Evolutionary conservation across 2,888 invertebrate genomes (phyloP).

Genomic region (Hanleya hanleyi): DNA sequence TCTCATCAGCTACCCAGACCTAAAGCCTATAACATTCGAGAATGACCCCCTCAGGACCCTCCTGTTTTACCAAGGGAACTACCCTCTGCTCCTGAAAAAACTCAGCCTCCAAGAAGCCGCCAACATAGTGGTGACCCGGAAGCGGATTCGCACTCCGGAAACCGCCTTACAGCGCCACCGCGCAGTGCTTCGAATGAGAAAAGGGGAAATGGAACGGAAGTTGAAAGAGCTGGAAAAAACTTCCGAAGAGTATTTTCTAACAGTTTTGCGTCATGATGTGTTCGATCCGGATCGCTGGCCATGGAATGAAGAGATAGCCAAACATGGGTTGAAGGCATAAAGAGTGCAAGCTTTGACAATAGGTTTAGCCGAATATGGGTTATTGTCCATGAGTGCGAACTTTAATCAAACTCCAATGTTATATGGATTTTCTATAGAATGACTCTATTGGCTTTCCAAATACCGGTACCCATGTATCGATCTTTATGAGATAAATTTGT

Average conservation of each 20-base stretch:
- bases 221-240: background rate
- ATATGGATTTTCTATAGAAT: too few relatives aligned
- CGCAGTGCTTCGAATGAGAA: background rate
- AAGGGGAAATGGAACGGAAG: background rate
- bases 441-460: too few relatives aligned
- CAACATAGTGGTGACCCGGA: background rate
- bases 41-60: background rate
- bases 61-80: background rate
- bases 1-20: background rate
- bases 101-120: background rate
- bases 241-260: background rate
- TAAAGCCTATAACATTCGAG: background rate
- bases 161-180: background rate
- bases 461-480: too few relatives aligned
- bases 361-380: too few relatives aligned
- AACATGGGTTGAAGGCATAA: too few relatives aligned
- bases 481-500: too few relatives aligned
- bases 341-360: too few relatives aligned
- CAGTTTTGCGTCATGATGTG: background rate
- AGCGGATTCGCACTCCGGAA: background rate
- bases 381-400: too few relatives aligned
- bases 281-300: background rate
- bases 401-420: too few relatives aligned
- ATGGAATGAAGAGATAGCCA: background rate
- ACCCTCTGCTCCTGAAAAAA: background rate